phyloP scores from a whole-genome alignment of 1,140 invertebrate genomes.

The Hylaeus anthracinus region DNA sequence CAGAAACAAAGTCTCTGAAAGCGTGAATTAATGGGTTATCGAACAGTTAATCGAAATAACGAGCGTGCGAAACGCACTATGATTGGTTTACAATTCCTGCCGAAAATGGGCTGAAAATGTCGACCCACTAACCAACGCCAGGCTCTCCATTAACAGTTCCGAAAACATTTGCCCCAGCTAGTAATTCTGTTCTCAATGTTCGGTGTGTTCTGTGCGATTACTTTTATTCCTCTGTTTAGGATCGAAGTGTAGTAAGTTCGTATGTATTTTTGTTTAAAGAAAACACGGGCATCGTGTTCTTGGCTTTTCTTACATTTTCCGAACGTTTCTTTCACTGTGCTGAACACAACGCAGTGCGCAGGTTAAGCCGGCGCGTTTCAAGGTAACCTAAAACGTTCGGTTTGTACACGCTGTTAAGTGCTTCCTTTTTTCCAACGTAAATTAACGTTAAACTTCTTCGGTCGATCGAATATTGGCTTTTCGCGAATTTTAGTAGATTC shows the following conservation, averaged over 20 bases:
- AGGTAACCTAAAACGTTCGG: slow-evolving; percentile 78
- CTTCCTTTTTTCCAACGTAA: slow-evolving; percentile 11
- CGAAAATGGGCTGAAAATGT: slow-evolving; percentile 74
- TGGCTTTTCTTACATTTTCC: slow-evolving; percentile 32
- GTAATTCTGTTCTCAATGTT: slow-evolving; percentile 67
- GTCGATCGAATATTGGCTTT: not conserved
- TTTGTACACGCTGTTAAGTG: slow-evolving; percentile 39
- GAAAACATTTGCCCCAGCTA: slow-evolving; percentile 80
- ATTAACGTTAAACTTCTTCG: not conserved
- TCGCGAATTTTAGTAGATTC: not conserved
- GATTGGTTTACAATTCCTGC: slow-evolving; percentile 67
- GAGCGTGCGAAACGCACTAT: slow-evolving; percentile 27
- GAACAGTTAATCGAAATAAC: slow-evolving; percentile 13
- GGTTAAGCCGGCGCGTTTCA: slow-evolving; percentile 77
- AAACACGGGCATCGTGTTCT: slow-evolving; percentile 13
- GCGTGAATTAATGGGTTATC: slow-evolving; percentile 18
- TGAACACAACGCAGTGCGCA: slow-evolving; percentile 57
- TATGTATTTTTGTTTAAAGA: slow-evolving; percentile 8
- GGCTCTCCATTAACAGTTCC: slow-evolving; percentile 64
- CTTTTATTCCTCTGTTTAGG: slow-evolving; percentile 39
- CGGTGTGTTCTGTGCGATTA: slow-evolving; percentile 50
- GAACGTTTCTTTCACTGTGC: slow-evolving; percentile 29
- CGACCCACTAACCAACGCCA: slow-evolving; percentile 69
- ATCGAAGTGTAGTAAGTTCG: slow-evolving; percentile 23
- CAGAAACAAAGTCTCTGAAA: not conserved